Base-by-base conservation (phyloP, 2,888 invertebrate species). In the Cheilosia scutellata region DNA sequence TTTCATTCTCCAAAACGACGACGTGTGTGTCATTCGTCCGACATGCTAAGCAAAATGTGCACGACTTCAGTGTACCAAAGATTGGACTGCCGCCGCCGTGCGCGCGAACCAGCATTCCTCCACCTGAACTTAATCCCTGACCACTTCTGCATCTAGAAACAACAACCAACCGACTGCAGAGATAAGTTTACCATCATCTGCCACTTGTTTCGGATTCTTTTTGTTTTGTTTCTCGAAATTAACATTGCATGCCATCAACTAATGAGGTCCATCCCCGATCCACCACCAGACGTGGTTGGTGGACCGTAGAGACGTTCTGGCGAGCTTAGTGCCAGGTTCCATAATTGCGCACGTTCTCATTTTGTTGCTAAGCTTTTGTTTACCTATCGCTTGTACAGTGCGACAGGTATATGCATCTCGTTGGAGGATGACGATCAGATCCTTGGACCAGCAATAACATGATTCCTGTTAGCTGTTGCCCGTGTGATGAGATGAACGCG, bases 11-110 rank as follows among this genome's bases (percentile, higher is more conserved):
- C 76, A 82, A 82, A 82, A 72, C 76, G 72, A 72, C 86, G 82
- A 86, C 86, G 86, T 86, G 86, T 86, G 86, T 86, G 86, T 86
- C 86, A 86, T 86, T 86, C 86, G 76, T 66, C 76, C 71, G 80
- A 82, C 82, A 76, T 76, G 86, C 76, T 82, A 82, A 86, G 71
- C 76, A 29, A 76, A 82, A 80, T 86, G 68, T 68, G 82, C 86
- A 86, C 86, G 86, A 86, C 20, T 86, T 86, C 60, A 82, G 63
- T 86, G 86, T 86, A 71, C 49, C 37, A 33, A 49, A 40, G 70
- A 82, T 74, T 79, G 57, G 49, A 57, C 62, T 55, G 55, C 49
- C 27, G n/a, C 42, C 72, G 55, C 27, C 75, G 58, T 44, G 44
- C 49, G 25, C 57, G 72, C 47, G 78, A 72, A 57, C 33, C 83